These are phyloP conservation scores for Drosophila willistoni DNA, from an alignment of 1,140 invertebrate species.

Conservation along the genomic window DNA sequence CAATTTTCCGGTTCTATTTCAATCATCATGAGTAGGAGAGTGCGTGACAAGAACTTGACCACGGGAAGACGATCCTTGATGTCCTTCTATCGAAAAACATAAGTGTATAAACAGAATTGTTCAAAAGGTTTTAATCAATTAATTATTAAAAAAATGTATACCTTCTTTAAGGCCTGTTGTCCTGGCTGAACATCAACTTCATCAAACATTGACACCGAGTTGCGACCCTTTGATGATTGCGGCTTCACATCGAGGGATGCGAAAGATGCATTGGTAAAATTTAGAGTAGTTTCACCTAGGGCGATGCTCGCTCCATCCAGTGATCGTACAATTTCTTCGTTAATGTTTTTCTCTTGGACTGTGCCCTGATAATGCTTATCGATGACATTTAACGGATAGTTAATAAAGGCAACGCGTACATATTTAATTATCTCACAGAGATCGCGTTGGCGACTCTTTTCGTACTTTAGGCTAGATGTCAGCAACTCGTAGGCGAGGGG, in stretches of 20 bases:
- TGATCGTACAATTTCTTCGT: conserved; percentile 65
- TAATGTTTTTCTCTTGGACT: conserved; percentile 50
- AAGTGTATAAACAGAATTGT: not conserved
- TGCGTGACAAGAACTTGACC: conserved; percentile 71
- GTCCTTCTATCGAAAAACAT: conserved; percentile 38
- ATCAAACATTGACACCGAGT: conserved; percentile 78
- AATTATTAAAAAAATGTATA: not conserved
- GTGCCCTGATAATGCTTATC: conserved; percentile 51
- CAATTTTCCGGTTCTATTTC: conserved; percentile 56
- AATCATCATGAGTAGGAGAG: conserved; percentile 62
- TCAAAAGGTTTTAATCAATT: no score
- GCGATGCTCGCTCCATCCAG: conserved; percentile 52
- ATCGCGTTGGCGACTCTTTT: conserved; percentile 42
- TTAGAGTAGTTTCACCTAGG: conserved; percentile 60
- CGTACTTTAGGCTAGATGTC: conserved; percentile 44
- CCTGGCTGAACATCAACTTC: conserved; percentile 63
- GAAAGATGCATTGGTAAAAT: conserved; percentile 66
- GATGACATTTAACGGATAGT: conserved; percentile 63
- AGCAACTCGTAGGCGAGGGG: conserved; percentile 71
- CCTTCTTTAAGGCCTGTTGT: conserved; percentile 53
- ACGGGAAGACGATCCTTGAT: conserved; percentile 50
- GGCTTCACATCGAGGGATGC: conserved; percentile 51
- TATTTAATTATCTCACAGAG: conserved; percentile 67
- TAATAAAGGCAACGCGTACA: conserved; percentile 54
- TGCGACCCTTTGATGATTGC: conserved; percentile 53